phyloP scores from a whole-genome alignment of 2,888 invertebrate species.

The Beris chalybata region DNA sequence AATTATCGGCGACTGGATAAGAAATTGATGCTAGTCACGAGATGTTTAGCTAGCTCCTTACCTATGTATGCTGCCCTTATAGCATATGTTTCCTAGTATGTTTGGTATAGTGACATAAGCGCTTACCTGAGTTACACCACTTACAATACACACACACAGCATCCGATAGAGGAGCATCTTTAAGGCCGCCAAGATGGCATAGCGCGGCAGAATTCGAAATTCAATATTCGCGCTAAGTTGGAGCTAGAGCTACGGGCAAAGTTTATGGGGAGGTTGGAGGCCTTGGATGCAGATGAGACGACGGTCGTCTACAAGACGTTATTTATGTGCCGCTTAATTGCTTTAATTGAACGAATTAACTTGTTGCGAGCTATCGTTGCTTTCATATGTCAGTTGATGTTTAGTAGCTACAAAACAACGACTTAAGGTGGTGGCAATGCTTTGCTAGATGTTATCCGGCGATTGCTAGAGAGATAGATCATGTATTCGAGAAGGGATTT shows the following conservation, averaged over 20 bases:
- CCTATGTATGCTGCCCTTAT: conserved; percentile 3
- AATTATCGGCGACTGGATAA: conserved; percentile 31
- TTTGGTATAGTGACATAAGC: not conserved
- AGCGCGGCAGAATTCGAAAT: not conserved
- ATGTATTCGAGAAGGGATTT: too few relatives aligned
- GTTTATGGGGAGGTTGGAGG: conserved; percentile 1
- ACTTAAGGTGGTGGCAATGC: conserved; percentile 7
- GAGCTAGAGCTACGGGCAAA: not conserved
- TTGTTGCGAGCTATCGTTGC: conserved; percentile 32
- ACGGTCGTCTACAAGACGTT: conserved; percentile 28
- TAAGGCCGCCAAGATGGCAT: not conserved
- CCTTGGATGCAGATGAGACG: conserved; percentile 21
- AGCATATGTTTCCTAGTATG: conserved; percentile 13
- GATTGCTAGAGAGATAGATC: too few relatives aligned
- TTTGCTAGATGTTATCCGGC: too few relatives aligned
- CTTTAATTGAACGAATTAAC: conserved; percentile 35
- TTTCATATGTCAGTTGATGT: conserved; percentile 21
- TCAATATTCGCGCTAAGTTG: conserved; percentile 11
- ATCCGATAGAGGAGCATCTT: too few relatives aligned
- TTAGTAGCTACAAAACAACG: conserved; percentile 20
- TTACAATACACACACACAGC: not conserved
- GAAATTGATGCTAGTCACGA: conserved; percentile 34
- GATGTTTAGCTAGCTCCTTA: conserved; percentile 22
- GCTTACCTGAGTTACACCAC: not conserved
- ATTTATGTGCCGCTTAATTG: conserved; percentile 33